These are phyloP conservation scores for Setipinna tenuifilis DNA, from an alignment of 2,797 vertebrate genomes.

Conservation along the genomic window DNA sequence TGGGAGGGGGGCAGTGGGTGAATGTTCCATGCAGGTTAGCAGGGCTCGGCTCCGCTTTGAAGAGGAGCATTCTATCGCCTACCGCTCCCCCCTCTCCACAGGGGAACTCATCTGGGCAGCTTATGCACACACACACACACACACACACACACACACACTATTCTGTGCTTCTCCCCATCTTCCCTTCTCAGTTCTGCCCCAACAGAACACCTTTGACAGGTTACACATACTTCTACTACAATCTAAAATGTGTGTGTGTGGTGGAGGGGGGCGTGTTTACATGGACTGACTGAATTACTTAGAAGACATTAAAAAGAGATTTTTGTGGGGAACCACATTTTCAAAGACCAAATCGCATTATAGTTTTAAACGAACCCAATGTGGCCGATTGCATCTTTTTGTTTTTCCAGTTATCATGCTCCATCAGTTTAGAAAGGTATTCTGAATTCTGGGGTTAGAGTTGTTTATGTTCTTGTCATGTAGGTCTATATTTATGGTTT, in stretches of 20 bases:
- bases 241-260: background rate
- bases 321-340: background rate
- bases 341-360: background rate
- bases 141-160: constrained; percentile 58
- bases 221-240: background rate
- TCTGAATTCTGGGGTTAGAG: background rate
- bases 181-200: background rate
- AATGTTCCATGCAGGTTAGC: constrained; percentile 41
- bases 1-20: background rate
- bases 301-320: background rate
- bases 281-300: background rate
- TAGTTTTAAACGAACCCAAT: background rate
- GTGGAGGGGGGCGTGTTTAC: background rate
- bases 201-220: background rate
- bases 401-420: background rate
- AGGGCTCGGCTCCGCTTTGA: constrained; percentile 44
- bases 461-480: background rate
- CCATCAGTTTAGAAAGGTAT: background rate
- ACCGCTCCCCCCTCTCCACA: constrained; percentile 5
- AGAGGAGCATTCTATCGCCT: constrained; percentile 56
- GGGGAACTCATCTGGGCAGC: constrained; percentile 59
- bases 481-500: background rate
- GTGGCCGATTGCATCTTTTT: background rate
- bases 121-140: constrained; percentile 62
- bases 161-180: background rate